Evolutionary conservation across 2,888 invertebrate genomes (phyloP).

Genomic region (Agrypnus murinus): DNA sequence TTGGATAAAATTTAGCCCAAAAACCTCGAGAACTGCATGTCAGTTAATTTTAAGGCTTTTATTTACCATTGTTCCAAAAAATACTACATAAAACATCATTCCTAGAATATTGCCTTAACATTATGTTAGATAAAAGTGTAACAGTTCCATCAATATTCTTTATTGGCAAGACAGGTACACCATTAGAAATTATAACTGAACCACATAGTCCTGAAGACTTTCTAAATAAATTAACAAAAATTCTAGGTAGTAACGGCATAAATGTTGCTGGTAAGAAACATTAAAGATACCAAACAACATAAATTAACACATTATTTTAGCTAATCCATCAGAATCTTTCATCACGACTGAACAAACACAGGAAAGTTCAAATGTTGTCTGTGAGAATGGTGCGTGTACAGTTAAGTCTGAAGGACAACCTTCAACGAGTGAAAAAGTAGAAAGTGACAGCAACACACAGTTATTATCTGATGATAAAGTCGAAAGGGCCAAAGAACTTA

Average conservation of each 20-base stretch:
- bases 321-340: not conserved
- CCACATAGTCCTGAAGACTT: constrained; percentile 77
- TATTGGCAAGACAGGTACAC: constrained; percentile 87
- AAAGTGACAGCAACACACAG: constrained; percentile 18
- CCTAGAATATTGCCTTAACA: constrained; percentile 59
- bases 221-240: constrained; percentile 77
- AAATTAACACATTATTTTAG: not conserved
- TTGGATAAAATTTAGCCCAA: no score
- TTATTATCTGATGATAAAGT: constrained; percentile 75
- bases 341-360: constrained; percentile 55
- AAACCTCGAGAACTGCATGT: no score
- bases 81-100: constrained; percentile 4
- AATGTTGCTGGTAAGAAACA: constrained; percentile 3
- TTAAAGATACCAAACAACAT: not conserved
- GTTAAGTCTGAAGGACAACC: constrained; percentile 50
- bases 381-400: constrained; percentile 74
- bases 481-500: constrained; percentile 78
- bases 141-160: constrained; percentile 90
- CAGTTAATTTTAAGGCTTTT: no score
- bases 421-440: constrained; percentile 39
- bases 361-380: constrained; percentile 63
- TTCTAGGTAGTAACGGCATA: constrained; percentile 74
- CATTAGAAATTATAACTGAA: constrained; percentile 85
- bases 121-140: constrained; percentile 79
- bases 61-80: no score